Percentiles rank a stretch among this genome's conserved stretches.
Evolutionary conservation across 2,888 invertebrate genomes (phyloP).

Genomic region (Cephus pygmeus): DNA sequence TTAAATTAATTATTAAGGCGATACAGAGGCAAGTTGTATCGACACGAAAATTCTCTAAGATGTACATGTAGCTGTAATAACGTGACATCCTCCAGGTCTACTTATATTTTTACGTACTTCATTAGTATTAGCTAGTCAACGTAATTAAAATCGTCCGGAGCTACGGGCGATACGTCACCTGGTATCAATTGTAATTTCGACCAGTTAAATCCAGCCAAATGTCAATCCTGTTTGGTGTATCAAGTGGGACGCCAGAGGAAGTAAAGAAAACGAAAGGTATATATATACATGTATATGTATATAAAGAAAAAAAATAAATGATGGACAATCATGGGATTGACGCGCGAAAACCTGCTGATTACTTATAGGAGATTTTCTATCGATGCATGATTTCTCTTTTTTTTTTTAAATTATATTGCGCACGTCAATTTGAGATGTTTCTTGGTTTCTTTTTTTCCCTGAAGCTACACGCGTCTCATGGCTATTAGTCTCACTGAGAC

Average conservation of each 20-base stretch:
- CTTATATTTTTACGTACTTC: conserved; percentile 31
- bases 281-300: not conserved
- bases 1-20: not conserved
- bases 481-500: not conserved
- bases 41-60: conserved; percentile 9
- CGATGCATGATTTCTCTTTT: not conserved
- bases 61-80: conserved; percentile 13
- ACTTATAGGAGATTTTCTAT: not conserved
- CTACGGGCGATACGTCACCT: not conserved
- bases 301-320: not conserved
- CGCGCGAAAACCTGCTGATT: not conserved
- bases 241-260: not conserved
- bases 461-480: not conserved
- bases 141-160: conserved; percentile 13
- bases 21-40: not conserved
- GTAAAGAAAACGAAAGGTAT: not conserved
- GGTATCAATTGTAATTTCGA: not conserved
- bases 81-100: conserved; percentile 13
- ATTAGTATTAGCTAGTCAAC: conserved; percentile 58
- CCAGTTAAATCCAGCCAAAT: not conserved
- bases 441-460: not conserved
- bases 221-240: not conserved
- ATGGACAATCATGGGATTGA: not conserved
- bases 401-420: not conserved
- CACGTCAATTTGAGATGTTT: not conserved